Base-by-base conservation (phyloP, 1,140 invertebrate genomes). In the Prorops nasuta region DNA sequence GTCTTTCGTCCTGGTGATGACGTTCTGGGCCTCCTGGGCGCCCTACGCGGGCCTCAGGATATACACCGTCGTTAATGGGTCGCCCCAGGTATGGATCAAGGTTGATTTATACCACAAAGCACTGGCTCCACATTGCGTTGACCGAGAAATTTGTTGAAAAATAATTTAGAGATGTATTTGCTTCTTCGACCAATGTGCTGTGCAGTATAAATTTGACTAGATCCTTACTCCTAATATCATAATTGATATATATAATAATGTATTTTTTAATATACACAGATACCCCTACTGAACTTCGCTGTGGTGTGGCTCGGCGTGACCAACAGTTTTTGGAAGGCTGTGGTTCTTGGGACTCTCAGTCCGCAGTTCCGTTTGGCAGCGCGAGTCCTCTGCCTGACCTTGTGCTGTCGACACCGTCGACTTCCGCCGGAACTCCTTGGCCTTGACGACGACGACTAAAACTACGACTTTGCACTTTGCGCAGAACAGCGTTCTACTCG, bases 261-360 rank as follows among this genome's bases (percentile, higher is more conserved):
- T 28, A 6, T 19, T 7, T 37, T 51, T 39, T 2, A 3, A 20
- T 15, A 3, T 3, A 71, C 83, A 32, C 83, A 91, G 76, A 82
- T 90, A 56, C 90, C 91, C 47, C 87, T 91, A 76, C 77, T 97
- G 45, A 91, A 96, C 71, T 98, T 98, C 71, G 86, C 86, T 31
- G 86, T 95, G 44, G 88, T 96, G 32, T 98, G 95, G 95, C 78
- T 97, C 49, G 95, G 92, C 3, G 86, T 98, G 56, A 80, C 92
- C 46, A 96, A 96, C 79, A 94, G 91, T 37, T 93, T 94, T 67
- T 95, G 91, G 90, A 98, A 97, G 77, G 89, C 93, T 44, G 74
- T 97, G 37, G 89, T 97, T 54, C 88, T 96, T 64, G 80, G 93
- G 45, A 83, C 86, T 24, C 80, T 96, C 69, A 95, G 92, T 77